Evolutionary conservation across 2,888 invertebrate species (phyloP).

Genomic region (Lepidonotus clava): DNA sequence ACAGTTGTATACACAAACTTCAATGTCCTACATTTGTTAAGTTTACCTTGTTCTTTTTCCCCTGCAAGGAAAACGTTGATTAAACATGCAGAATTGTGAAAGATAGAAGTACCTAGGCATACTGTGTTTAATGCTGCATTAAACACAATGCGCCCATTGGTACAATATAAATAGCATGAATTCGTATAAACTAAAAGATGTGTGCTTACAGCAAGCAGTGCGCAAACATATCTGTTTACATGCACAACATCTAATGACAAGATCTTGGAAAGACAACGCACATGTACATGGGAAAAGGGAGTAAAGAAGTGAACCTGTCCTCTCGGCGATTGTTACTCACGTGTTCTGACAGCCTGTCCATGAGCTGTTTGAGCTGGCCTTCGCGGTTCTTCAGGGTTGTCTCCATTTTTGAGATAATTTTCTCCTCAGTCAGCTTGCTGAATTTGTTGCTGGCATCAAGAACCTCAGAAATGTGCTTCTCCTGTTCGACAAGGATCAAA

Average conservation of each 20-base stretch:
- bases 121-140: not conserved
- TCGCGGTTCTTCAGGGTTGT: slow-evolving; percentile 93
- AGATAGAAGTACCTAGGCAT: not conserved
- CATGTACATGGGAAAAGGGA: not conserved
- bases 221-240: not conserved
- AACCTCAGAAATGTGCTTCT: slow-evolving; percentile 78
- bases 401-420: slow-evolving; percentile 89
- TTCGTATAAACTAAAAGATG: too few relatives aligned
- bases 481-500: slow-evolving; percentile 65
- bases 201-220: not conserved
- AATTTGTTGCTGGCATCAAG: slow-evolving; percentile 85
- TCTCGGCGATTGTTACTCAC: slow-evolving; percentile 83
- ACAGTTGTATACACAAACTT: too few relatives aligned
- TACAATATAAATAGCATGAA: not conserved
- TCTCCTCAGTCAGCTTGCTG: slow-evolving; percentile 90
- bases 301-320: not conserved
- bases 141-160: not conserved
- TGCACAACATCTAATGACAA: not conserved
- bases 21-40: too few relatives aligned
- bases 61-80: too few relatives aligned
- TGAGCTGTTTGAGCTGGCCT: slow-evolving; percentile 94
- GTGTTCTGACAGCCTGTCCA: slow-evolving; percentile 94
- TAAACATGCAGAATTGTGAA: too few relatives aligned
- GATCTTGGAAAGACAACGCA: too few relatives aligned
- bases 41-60: too few relatives aligned